Evolutionary conservation across 2,113 vertebrate species (phyloP), one percentile per base, ranked within the genome.

Genomic region (Synodontis membranacea): DNA sequence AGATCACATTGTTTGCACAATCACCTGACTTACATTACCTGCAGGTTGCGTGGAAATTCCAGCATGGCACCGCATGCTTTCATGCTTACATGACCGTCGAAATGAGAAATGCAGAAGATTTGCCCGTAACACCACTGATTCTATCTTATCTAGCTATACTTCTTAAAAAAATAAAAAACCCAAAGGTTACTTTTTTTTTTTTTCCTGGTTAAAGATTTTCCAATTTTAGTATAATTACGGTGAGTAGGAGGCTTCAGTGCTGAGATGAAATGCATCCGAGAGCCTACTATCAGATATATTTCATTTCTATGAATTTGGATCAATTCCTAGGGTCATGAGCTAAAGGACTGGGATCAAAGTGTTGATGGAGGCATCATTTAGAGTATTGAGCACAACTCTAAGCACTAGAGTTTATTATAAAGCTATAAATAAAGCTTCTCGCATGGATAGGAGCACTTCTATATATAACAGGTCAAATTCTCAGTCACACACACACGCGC

Each of bases 391-490:
- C 62, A 39, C 21, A 44, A 25, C 23, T 44, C 70, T 34, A 21
- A 34, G n/a, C 21, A 21, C n/a, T 34, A 34, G 52, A 56, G 9
- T 37, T 80, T 37, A 54, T 79, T 21, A 56, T 56, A 80, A 54
- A 54, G 48, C 31, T 37, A 31, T 25, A 54, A 54, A 37, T 79
- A 79, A 79, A 39, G 6, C 78, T 39, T 80, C 52, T 80, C 34
- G 54, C 25, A 52, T 54, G 48, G 52, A 37, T 25, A 80, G 76
- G 31, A 80, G 76, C 46, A 34, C 11, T 28, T 75, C 23, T 46
- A n/a, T 34, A 52, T 46, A 83, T 17, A 68, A 84, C n/a, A 44
- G 70, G 56, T 78, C 58, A 50, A 72, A 68, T 9, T 82, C 56
- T 80, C 58, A 17, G 23, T 83, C 28, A 56, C 5, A 15, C 34